phyloP scores from a whole-genome alignment of 35 echinoderm and acorn worm genomes.

The Apostichopus parvimensis region DNA sequence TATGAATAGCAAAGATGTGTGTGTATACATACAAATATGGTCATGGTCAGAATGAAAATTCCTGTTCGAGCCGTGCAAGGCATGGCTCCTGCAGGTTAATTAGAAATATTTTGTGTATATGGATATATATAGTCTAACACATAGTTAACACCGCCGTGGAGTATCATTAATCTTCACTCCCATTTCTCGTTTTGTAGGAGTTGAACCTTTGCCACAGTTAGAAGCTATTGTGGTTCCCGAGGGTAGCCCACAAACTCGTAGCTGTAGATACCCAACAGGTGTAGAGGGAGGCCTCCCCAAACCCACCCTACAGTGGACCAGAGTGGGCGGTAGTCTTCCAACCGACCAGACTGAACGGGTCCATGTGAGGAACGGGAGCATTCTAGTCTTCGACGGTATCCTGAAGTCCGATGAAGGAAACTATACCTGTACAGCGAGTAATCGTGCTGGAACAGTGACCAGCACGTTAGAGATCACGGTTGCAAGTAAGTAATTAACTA shows the following conservation, averaged over 20 bases:
- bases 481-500: slow-evolving; percentile 63
- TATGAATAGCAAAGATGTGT: too few species aligned
- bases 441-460: slow-evolving; percentile 53
- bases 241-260: slow-evolving; percentile 28
- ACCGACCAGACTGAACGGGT: slow-evolving; percentile 46
- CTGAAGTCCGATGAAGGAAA: slow-evolving; percentile 62
- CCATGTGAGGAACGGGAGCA: slow-evolving; percentile 24
- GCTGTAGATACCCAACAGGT: slow-evolving; percentile 63
- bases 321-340: slow-evolving; percentile 32
- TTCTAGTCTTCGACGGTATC: slow-evolving; percentile 59
- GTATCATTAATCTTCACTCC: not conserved
- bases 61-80: too few species aligned
- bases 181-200: slow-evolving; percentile 54
- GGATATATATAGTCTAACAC: too few species aligned
- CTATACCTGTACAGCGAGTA: slow-evolving; percentile 72
- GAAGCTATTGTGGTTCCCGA: slow-evolving; percentile 48
- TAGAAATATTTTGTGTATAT: too few species aligned
- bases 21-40: too few species aligned
- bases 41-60: too few species aligned
- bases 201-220: slow-evolving; percentile 63
- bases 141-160: not conserved
- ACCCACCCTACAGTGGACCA: slow-evolving; percentile 69
- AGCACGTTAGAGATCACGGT: slow-evolving; percentile 51
- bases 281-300: slow-evolving; percentile 55
- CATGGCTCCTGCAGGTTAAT: too few species aligned